Evolutionary conservation across 2,113 vertebrate genomes (phyloP).

Genomic region (Limnothrissa miodon): DNA sequence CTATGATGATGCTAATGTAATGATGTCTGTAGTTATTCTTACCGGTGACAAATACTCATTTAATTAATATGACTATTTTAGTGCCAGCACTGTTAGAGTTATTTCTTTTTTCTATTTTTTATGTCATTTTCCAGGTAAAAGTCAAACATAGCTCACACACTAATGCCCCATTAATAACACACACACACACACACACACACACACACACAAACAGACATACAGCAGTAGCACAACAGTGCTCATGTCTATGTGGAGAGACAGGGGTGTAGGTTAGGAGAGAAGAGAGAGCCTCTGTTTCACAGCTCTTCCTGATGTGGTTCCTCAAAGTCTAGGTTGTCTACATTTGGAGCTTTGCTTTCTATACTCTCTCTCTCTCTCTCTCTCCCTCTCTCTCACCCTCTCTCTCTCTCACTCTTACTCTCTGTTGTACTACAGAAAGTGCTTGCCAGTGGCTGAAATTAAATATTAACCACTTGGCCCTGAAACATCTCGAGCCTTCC

Average conservation of each 20-base stretch:
- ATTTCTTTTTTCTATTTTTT: no score
- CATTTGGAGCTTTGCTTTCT: neutral
- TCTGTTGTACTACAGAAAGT: slow-evolving; percentile 18
- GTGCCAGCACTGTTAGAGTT: no score
- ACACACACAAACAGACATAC: neutral
- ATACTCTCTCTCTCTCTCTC: neutral
- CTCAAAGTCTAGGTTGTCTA: neutral
- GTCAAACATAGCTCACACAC: no score
- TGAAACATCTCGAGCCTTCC: slow-evolving; percentile 31
- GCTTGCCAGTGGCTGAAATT: slow-evolving; percentile 23
- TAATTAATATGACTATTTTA: no score
- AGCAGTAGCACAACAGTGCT: neutral
- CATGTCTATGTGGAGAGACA: neutral
- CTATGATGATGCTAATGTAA: no score
- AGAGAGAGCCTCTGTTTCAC: neutral
- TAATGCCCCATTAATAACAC: no score
- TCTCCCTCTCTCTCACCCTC: slow-evolving; percentile 24
- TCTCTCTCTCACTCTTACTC: slow-evolving; percentile 24
- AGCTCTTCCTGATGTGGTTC: neutral
- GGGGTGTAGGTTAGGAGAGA: neutral
- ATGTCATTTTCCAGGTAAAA: no score
- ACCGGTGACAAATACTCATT: no score
- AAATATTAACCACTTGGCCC: slow-evolving; percentile 37
- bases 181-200: no score
- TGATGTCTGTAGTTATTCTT: no score